A percentile compares a stretch with the other conserved stretches of the same genome.
Conservation (phyloP, 2,113 vertebrate genomes). For the Myrmecophaga tridactyla region DNA sequence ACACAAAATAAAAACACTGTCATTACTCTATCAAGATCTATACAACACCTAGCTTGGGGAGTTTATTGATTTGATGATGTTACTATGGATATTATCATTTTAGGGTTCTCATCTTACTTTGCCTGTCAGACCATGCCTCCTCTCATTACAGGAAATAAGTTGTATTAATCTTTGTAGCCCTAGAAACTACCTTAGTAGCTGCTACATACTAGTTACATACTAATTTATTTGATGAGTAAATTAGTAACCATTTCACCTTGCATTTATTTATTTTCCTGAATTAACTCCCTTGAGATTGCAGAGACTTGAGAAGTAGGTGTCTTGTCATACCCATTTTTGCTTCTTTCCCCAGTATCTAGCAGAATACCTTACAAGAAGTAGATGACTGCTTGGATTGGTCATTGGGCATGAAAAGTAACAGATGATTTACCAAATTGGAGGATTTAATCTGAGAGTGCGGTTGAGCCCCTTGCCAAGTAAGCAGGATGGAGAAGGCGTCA, state of each 20-base stretch:
- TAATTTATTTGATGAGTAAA: background rate
- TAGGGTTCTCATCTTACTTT: background rate
- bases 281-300: background rate
- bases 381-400: background rate
- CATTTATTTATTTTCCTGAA: background rate
- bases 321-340: background rate
- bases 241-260: background rate
- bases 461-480: background rate
- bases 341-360: background rate
- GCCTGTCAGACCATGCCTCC: background rate
- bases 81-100: background rate
- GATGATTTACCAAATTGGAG: background rate
- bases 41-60: background rate
- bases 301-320: background rate
- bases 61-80: background rate
- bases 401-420: background rate
- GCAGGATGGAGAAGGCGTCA: background rate
- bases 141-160: background rate
- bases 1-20: background rate
- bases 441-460: background rate
- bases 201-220: background rate
- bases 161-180: background rate
- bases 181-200: background rate
- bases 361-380: background rate
- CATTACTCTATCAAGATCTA: background rate